Evolutionary conservation across 2,888 invertebrate species (phyloP).

Genomic region (Cremastobaeus sp.): DNA sequence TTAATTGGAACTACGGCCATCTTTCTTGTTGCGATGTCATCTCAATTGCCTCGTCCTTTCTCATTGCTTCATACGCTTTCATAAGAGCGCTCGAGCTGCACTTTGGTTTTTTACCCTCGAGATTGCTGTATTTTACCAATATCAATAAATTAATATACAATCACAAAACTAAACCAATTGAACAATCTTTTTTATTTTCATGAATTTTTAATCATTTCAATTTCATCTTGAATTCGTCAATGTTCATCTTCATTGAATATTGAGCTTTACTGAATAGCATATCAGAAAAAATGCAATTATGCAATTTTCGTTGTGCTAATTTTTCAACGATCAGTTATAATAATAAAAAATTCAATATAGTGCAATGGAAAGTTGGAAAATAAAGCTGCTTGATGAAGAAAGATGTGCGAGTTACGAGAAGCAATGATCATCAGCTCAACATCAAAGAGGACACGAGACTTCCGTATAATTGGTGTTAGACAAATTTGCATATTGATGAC

Average conservation of each 20-base stretch:
- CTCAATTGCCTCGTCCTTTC: constrained; percentile 37
- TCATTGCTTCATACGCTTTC: constrained; percentile 54
- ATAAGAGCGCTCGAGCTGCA: constrained; percentile 51
- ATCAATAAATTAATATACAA: constrained; percentile 36
- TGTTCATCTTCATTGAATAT: too few relatives aligned
- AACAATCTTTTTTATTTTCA: too few relatives aligned
- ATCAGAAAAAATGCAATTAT: too few relatives aligned
- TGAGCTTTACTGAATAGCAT: too few relatives aligned
- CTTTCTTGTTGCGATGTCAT: constrained; percentile 57
- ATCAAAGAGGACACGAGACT: constrained; percentile 76
- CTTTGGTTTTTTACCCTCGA: constrained; percentile 6
- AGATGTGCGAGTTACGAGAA: constrained; percentile 20
- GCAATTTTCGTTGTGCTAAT: too few relatives aligned
- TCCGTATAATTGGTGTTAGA: constrained; percentile 77
- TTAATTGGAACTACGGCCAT: constrained; percentile 67
- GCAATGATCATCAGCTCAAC: constrained; percentile 67
- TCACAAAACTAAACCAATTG: too few relatives aligned
- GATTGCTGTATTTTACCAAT: neutral
- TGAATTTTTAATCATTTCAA: too few relatives aligned
- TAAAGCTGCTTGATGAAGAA: constrained; percentile 29
- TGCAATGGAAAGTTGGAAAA: constrained; percentile 3
- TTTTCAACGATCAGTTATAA: constrained; percentile 6
- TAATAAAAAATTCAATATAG: constrained; percentile 16
- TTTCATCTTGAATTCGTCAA: too few relatives aligned
- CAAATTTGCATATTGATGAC: constrained; percentile 78